Percentiles rank a stretch among this genome's conserved stretches.
Conservation (phyloP, 2,888 invertebrate genomes). For the Drosophila anomalata region DNA sequence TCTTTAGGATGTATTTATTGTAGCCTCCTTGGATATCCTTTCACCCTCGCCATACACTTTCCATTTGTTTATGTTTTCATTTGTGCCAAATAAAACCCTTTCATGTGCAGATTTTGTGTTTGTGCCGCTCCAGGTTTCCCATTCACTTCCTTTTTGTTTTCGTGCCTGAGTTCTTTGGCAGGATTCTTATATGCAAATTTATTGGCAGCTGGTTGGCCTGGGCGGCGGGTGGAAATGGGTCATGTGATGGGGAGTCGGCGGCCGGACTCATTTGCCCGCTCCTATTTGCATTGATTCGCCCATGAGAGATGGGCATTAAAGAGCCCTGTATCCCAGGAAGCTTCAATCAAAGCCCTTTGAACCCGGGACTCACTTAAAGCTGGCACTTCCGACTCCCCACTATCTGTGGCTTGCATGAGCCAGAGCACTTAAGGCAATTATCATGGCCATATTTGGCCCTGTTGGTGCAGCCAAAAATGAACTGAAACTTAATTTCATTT, state of each 20-base stretch:
- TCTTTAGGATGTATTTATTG: not conserved
- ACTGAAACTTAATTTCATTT: conserved; percentile 72
- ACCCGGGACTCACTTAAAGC: conserved; percentile 32
- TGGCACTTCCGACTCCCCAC: conserved; percentile 12
- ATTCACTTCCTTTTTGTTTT: conserved; percentile 13
- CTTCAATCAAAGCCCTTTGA: conserved; percentile 25
- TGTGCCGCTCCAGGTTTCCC: conserved; percentile 31
- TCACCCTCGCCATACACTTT: conserved; percentile 11
- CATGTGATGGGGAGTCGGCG: conserved; percentile 38
- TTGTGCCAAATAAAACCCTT: conserved; percentile 51
- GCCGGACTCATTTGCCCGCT: conserved; percentile 36
- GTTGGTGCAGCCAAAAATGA: conserved; percentile 39
- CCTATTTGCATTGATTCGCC: conserved; percentile 45
- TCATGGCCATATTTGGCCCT: conserved; percentile 52
- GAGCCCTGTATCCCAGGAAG: not conserved
- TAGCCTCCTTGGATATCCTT: conserved; percentile 1
- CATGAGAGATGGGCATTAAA: conserved; percentile 16
- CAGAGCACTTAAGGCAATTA: conserved; percentile 74
- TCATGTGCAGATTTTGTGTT: conserved; percentile 59
- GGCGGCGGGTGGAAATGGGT: conserved; percentile 55
- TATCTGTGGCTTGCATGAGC: conserved; percentile 31
- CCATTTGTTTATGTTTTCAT: conserved; percentile 57
- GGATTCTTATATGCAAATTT: conserved; percentile 74
- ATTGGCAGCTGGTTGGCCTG: conserved; percentile 59
- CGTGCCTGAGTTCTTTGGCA: conserved; percentile 36